A percentile compares a stretch with the other conserved stretches of the same genome.
phyloP scores from a whole-genome alignment of 2,113 vertebrate species.

The Agapornis roseicollis region DNA sequence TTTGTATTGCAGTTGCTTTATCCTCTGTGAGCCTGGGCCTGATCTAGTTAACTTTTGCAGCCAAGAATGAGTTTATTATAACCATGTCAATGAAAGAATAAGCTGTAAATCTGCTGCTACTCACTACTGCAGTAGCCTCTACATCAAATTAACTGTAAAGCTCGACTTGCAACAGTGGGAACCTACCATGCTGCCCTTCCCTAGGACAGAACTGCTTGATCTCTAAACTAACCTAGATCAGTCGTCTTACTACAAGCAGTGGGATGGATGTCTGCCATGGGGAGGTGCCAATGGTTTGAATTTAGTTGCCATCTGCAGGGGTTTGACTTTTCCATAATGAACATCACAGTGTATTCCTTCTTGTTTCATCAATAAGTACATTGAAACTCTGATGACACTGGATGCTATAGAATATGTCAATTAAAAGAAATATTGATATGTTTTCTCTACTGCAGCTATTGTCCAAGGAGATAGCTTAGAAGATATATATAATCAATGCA shows the following conservation, averaged over 20 bases:
- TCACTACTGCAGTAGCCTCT: background rate
- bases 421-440: slow-evolving; percentile 31
- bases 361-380: background rate
- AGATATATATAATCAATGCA: slow-evolving; percentile 98
- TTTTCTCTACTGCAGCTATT: slow-evolving; percentile 82
- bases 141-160: background rate
- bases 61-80: background rate
- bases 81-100: background rate
- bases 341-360: background rate
- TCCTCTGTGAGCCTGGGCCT: background rate
- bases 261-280: background rate
- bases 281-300: background rate
- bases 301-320: background rate
- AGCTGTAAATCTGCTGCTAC: background rate
- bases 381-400: background rate
- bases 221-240: background rate
- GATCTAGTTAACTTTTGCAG: background rate
- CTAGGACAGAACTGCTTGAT: background rate
- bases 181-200: background rate
- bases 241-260: background rate
- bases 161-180: background rate
- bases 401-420: background rate
- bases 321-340: background rate
- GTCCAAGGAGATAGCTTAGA: slow-evolving; percentile 98
- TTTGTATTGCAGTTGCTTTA: background rate